Conservation (phyloP, 2,797 vertebrate genomes). For the Odontamblyopus lacepedii region DNA sequence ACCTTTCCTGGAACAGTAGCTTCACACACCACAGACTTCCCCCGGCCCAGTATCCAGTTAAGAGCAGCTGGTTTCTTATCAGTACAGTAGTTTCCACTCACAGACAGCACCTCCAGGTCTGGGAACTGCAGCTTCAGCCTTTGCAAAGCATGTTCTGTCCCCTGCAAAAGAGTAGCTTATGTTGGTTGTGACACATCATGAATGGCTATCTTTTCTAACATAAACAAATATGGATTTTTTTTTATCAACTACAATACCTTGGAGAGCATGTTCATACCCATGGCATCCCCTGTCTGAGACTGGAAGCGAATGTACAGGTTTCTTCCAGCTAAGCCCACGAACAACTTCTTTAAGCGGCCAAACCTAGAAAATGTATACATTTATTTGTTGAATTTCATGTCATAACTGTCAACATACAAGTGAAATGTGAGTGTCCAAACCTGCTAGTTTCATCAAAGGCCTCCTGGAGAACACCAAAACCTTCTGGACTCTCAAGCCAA, state of each 20-base stretch:
- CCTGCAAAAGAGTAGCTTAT: slow-evolving; percentile 67
- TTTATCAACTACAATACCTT: slow-evolving; percentile 73
- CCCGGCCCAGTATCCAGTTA: slow-evolving; percentile 95
- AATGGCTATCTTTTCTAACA: too few relatives aligned
- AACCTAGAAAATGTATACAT: slow-evolving; percentile 75
- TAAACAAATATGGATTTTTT: too few relatives aligned
- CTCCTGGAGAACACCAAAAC: slow-evolving; percentile 86
- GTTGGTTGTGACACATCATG: not conserved
- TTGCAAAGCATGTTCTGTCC: slow-evolving; percentile 89
- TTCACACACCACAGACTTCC: slow-evolving; percentile 94
- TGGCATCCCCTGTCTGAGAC: slow-evolving; percentile 93
- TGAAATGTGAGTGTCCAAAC: slow-evolving; percentile 60
- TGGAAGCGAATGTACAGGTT: slow-evolving; percentile 95
- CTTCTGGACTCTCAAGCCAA: slow-evolving; percentile 90
- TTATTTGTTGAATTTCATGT: not conserved
- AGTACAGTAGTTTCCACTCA: slow-evolving; percentile 97
- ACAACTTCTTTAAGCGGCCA: slow-evolving; percentile 89
- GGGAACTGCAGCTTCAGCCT: slow-evolving; percentile 87
- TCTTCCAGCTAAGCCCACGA: slow-evolving; percentile 86
- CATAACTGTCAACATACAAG: not conserved
- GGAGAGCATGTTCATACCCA: slow-evolving; percentile 99
- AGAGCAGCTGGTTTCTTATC: slow-evolving; percentile 96
- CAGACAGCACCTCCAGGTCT: slow-evolving; percentile 85
- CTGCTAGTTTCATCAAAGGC: slow-evolving; percentile 94
- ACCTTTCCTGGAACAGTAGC: slow-evolving; percentile 80